Conservation (phyloP, 2,888 invertebrate genomes). For the Desoria tigrina region DNA sequence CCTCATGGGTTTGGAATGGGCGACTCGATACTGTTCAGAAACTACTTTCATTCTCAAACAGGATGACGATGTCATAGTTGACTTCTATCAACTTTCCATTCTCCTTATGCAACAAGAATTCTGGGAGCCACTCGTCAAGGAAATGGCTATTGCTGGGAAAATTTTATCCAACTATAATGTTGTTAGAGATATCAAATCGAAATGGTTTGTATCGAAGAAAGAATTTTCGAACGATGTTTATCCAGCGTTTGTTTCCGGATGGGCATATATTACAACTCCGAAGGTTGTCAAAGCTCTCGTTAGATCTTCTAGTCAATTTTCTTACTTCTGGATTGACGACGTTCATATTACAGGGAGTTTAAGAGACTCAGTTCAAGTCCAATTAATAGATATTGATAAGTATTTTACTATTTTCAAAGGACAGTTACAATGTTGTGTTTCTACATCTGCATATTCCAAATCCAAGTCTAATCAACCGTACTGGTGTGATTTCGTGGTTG, state of each 20-base stretch:
- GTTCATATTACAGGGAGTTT: conserved; percentile 80
- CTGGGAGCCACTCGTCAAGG: not conserved
- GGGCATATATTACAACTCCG: conserved; percentile 74
- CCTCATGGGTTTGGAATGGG: conserved; percentile 78
- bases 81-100: conserved; percentile 65
- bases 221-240: conserved; percentile 68
- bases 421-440: conserved; percentile 72
- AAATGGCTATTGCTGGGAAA: conserved; percentile 62
- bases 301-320: conserved; percentile 57
- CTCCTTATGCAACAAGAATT: conserved; percentile 51
- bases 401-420: conserved; percentile 73
- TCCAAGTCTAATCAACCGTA: conserved; percentile 27
- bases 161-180: conserved; percentile 67
- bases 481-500: conserved; percentile 69
- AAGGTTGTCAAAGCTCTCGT: conserved; percentile 62
- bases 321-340: conserved; percentile 91
- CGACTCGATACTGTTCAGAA: conserved; percentile 63
- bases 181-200: conserved; percentile 68
- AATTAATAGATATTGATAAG: conserved; percentile 62
- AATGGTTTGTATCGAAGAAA: conserved; percentile 74
- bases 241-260: conserved; percentile 78
- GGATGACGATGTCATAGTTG: conserved; percentile 77
- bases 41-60: conserved; percentile 73
- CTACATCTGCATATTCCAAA: conserved; percentile 58
- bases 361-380: conserved; percentile 64